phyloP scores from a whole-genome alignment of 2,888 invertebrate species.

The Eubasilissa splendida region DNA sequence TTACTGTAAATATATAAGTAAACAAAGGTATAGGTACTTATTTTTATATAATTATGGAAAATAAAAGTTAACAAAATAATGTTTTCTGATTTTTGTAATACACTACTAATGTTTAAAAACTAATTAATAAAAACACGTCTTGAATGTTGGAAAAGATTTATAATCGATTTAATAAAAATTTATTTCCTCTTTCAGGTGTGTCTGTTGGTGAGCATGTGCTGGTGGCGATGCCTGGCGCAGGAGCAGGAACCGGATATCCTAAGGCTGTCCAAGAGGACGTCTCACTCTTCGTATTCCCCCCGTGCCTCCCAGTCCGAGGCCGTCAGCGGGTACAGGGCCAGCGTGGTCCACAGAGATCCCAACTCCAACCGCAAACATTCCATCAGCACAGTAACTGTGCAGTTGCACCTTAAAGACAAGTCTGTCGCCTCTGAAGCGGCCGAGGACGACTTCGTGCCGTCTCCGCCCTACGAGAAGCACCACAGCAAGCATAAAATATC shows the following conservation, averaged over 20 bases:
- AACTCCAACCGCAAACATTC: conserved; percentile 62
- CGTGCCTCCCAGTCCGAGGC: conserved; percentile 62
- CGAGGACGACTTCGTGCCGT: conserved; percentile 31
- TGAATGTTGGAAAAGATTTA: background rate
- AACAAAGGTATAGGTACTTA: too few species aligned
- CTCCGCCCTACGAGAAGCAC: conserved; percentile 3
- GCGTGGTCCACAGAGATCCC: conserved; percentile 59
- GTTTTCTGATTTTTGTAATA: too few species aligned
- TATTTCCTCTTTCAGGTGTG: conserved; percentile 66
- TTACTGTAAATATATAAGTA: too few species aligned
- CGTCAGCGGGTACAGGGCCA: conserved; percentile 58
- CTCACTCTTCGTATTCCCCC: conserved; percentile 59
- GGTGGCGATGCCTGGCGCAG: conserved; percentile 64
- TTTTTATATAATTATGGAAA: too few species aligned
- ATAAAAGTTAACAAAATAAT: too few species aligned
- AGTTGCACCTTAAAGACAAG: conserved; percentile 64
- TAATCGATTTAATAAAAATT: background rate
- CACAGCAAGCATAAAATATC: conserved; percentile 7
- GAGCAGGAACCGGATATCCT: conserved; percentile 67
- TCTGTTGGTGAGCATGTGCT: conserved; percentile 66
- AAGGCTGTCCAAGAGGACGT: conserved; percentile 65
- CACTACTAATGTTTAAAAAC: background rate
- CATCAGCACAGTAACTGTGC: conserved; percentile 64
- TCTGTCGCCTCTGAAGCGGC: conserved; percentile 10
- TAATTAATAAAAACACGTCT: conserved; percentile 50